A percentile compares a stretch with the other conserved stretches of the same genome.
phyloP scores from a whole-genome alignment of 2,113 vertebrate genomes.

The Gobiocypris rarus region DNA sequence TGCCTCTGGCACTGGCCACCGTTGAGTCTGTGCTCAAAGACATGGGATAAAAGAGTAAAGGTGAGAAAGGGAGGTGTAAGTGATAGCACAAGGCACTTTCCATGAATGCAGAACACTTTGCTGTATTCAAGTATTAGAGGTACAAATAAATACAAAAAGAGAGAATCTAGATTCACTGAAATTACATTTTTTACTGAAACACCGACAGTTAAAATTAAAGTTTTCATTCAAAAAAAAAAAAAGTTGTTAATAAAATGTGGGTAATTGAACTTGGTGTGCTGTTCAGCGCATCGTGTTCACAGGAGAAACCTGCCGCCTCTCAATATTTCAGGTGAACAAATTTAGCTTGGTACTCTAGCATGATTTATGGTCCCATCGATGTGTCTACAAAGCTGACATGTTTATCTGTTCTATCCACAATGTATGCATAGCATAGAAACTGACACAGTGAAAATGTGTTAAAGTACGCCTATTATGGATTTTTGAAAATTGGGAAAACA shows the following conservation, averaged over 20 bases:
- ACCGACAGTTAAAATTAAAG: not conserved
- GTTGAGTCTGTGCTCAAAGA: conserved; percentile 9
- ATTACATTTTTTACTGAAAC: not conserved
- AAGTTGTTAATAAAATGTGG: not conserved
- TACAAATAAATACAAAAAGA: not conserved
- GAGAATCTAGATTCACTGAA: too few species aligned
- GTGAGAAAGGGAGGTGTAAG: not conserved
- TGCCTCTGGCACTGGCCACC: conserved; percentile 29
- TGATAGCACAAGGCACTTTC: not conserved
- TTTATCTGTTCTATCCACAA: too few species aligned
- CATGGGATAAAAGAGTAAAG: not conserved
- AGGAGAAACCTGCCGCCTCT: not conserved
- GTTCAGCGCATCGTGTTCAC: not conserved
- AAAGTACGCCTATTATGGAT: too few species aligned
- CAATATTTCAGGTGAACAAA: not conserved
- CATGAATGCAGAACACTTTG: not conserved
- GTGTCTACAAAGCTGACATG: not conserved
- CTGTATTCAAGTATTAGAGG: not conserved
- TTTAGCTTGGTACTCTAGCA: not conserved
- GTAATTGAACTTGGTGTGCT: not conserved
- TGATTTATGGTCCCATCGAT: not conserved
- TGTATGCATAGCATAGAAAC: not conserved
- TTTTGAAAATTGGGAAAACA: too few species aligned
- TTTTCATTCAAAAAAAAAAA: not conserved
- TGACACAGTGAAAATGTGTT: not conserved